Evolutionary conservation across 2,113 vertebrate genomes (phyloP).

Genomic region (Baryphthengus martii): DNA sequence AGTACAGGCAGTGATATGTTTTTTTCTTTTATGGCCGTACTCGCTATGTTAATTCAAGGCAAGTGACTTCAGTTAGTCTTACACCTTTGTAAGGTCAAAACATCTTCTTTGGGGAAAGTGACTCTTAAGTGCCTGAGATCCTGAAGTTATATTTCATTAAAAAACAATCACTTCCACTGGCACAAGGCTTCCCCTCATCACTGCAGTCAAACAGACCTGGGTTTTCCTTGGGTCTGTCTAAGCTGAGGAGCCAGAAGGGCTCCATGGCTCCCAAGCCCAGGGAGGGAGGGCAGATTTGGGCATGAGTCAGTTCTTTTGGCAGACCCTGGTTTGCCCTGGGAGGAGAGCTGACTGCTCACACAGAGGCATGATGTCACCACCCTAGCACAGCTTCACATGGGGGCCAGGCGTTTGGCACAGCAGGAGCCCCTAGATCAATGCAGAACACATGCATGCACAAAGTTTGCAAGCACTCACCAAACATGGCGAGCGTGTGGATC

Average conservation of each 20-base stretch:
- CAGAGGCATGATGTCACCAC: rapidly evolving
- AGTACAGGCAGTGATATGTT: neutral
- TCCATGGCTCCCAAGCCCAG: neutral
- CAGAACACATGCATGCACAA: neutral
- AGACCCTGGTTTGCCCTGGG: neutral
- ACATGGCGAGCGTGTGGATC: neutral
- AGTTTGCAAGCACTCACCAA: neutral
- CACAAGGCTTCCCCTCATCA: neutral
- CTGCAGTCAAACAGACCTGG: neutral
- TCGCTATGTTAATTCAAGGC: neutral
- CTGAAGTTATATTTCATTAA: neutral
- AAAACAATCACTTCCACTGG: neutral
- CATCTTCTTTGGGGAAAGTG: neutral
- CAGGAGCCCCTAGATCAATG: neutral
- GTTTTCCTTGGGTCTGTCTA: neutral
- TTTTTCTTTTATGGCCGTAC: neutral
- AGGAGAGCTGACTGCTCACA: neutral
- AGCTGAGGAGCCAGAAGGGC: neutral
- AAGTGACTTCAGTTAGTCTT: neutral
- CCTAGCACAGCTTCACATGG: neutral
- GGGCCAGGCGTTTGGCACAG: neutral
- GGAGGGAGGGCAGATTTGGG: neutral
- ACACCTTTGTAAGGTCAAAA: neutral
- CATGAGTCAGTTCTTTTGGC: neutral
- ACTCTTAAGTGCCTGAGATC: neutral